Base-by-base conservation (phyloP, 1,140 invertebrate genomes). In the Euschistus heros region DNA sequence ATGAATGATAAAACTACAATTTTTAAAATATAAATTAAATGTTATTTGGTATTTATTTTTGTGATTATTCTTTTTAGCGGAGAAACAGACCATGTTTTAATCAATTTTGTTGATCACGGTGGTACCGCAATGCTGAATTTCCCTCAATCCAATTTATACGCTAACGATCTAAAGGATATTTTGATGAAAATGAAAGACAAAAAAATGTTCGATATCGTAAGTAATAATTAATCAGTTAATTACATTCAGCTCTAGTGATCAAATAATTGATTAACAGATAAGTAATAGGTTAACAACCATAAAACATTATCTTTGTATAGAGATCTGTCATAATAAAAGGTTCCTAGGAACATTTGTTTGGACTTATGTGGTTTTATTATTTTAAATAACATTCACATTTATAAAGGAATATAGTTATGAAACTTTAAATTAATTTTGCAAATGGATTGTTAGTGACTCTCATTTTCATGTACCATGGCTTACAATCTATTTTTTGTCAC, bases 81-180 rank as follows among this genome's bases (percentile, higher is more conserved):
- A 50, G n/a, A 18, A 20, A 76, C 82, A 69, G 82, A 85, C 71
- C 75, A 82, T 69, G 73, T 86, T 37, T 86, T 86, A 74, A 78
- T 86, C 5, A 82, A 83, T 70, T 85, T 85, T 76, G 79, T 80
- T 63, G 85, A 86, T 72, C 85, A 86, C 73, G 84, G 84, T 50
- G 82, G 77, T 20, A 76, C 79, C 20, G 82, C 82, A 20, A 55
- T 84, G 30, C 72, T 86, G 37, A 78, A 75, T 42, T 86, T 86
- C 72, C 82, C 82, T 4, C 46, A 67, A 33, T 71, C 74, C 20
- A 74, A 71, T 57, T 66, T 74, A 10, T 64, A 71, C 44, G 73
- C 74, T 8, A 63, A 61, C 26, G 70, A 73, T 27, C 59, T 76
- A 17, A 63, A 70, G 24, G 70, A 7, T 24, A 59, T 50, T 20